Evolutionary conservation across 2,797 vertebrate genomes (phyloP).

Genomic region (Lates japonicus): DNA sequence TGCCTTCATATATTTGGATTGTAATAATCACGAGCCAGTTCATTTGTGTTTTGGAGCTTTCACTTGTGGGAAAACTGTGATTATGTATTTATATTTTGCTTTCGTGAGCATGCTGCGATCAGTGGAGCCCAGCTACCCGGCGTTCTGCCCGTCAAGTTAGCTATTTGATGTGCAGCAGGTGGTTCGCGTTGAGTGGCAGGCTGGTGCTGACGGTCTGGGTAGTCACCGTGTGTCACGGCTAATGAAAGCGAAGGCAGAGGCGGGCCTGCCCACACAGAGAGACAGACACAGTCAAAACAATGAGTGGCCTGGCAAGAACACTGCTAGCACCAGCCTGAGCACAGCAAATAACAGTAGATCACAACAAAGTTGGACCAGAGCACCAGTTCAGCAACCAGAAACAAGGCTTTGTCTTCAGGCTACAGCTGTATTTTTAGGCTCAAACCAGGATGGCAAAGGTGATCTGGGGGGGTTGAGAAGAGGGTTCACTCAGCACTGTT

Average conservation of each 20-base stretch:
- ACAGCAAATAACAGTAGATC: conserved; percentile 52
- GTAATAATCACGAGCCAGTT: conserved; percentile 25
- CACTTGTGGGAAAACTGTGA: conserved; percentile 25
- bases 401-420: conserved; percentile 32
- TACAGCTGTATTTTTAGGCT: conserved; percentile 13
- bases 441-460: neutral
- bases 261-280: conserved; percentile 40
- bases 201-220: conserved; percentile 48
- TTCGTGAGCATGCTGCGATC: neutral
- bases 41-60: conserved; percentile 34
- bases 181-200: conserved; percentile 57
- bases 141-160: neutral
- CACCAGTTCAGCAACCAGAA: conserved; percentile 22
- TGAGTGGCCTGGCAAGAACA: conserved; percentile 44
- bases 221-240: conserved; percentile 53
- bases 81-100: conserved; percentile 29
- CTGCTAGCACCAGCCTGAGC: conserved; percentile 30
- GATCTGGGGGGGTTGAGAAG: neutral
- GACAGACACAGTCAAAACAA: conserved; percentile 67
- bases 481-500: neutral
- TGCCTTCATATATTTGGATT: conserved; percentile 44
- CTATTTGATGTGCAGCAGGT: conserved; percentile 59
- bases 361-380: conserved; percentile 45
- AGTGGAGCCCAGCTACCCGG: neutral
- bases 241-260: conserved; percentile 62